These are phyloP conservation scores for Hippolais icterina DNA, from an alignment of 2,113 vertebrate genomes.

Conservation along the genomic window DNA sequence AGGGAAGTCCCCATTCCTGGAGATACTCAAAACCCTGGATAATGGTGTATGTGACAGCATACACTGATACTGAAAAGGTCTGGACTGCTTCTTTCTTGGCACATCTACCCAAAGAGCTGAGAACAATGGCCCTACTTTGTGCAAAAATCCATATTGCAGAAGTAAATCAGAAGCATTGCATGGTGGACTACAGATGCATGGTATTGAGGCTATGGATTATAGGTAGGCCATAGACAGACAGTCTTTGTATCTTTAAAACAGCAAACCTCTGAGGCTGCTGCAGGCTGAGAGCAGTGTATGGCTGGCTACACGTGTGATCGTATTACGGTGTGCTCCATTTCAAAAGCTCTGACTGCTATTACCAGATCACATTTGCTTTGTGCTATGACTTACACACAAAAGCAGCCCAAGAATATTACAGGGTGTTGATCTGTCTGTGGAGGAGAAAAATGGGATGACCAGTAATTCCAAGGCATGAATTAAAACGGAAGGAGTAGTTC, in stretches of 20 bases:
- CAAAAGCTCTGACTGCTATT: background rate
- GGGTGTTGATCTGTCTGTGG: slow-evolving; percentile 18
- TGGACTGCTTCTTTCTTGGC: background rate
- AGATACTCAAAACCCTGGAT: background rate
- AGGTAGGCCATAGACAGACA: background rate
- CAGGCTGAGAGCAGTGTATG: background rate
- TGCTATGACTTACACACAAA: background rate
- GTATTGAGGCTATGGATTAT: background rate
- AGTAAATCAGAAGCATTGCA: background rate
- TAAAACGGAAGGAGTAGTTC: background rate
- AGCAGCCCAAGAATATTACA: slow-evolving; percentile 9
- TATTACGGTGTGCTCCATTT: background rate
- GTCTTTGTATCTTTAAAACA: background rate
- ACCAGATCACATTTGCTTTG: background rate
- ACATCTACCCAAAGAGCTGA: background rate
- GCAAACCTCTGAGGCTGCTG: background rate
- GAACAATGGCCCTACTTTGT: background rate
- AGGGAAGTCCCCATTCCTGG: background rate
- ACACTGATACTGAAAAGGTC: background rate
- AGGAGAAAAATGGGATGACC: background rate
- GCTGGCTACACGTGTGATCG: background rate
- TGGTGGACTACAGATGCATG: background rate
- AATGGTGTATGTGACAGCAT: background rate
- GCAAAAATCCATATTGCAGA: background rate
- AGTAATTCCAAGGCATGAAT: background rate